These are phyloP conservation scores for Lottia scabra DNA, from an alignment of 2,888 invertebrate genomes.

Conservation along the genomic window DNA sequence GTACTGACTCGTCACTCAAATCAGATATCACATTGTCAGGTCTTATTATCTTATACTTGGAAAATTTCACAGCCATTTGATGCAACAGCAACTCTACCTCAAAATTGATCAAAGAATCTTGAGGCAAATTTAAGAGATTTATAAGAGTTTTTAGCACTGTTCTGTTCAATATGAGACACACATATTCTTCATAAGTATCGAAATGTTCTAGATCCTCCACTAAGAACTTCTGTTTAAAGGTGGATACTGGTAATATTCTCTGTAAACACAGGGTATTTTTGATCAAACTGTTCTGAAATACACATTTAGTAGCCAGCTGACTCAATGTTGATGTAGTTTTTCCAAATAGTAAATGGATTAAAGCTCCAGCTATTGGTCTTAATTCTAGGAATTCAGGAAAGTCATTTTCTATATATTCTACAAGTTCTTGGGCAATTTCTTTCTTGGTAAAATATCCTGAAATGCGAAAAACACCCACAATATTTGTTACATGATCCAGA, in stretches of 20 bases:
- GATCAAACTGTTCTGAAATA: conserved; percentile 53
- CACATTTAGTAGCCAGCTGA: conserved; percentile 50
- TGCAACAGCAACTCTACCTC: conserved; percentile 55
- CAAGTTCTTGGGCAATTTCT: conserved; percentile 52
- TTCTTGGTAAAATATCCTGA: conserved; percentile 53
- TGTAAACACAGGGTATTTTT: conserved; percentile 41
- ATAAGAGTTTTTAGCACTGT: conserved; percentile 49
- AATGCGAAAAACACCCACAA: conserved; percentile 9
- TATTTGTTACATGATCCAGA: too few relatives aligned
- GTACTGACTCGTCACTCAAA: conserved; percentile 38
- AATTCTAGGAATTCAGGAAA: conserved; percentile 50
- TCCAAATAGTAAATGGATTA: conserved; percentile 56
- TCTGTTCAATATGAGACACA: conserved; percentile 47
- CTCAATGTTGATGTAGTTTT: conserved; percentile 47
- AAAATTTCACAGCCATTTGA: conserved; percentile 42
- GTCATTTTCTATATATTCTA: conserved; percentile 43
- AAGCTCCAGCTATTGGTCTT: conserved; percentile 35
- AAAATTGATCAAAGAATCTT: conserved; percentile 47
- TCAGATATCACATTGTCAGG: conserved; percentile 46
- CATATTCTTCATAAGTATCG: conserved; percentile 51
- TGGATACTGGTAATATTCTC: conserved; percentile 43
- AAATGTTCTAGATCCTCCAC: conserved; percentile 37
- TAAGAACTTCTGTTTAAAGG: conserved; percentile 42
- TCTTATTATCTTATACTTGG: conserved; percentile 41
- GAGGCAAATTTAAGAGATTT: conserved; percentile 40